These are phyloP conservation scores for Agapostemon virescens DNA, from an alignment of 2,888 invertebrate species.

Conservation along the genomic window DNA sequence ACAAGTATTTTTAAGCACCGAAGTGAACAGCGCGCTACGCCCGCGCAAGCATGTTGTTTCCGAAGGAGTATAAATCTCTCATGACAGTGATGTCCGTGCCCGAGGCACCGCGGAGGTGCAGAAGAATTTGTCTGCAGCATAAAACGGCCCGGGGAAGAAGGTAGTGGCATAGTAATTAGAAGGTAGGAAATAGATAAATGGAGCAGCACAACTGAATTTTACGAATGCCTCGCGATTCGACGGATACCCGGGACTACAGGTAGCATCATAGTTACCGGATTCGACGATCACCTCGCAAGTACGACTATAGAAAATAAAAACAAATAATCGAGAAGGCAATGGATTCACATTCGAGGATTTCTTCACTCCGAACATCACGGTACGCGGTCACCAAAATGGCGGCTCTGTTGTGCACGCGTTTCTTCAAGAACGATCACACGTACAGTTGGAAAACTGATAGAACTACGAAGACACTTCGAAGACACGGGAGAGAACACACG, in stretches of 20 bases:
- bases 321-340: no score
- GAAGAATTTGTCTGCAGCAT: constrained; percentile 57
- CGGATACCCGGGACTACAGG: background rate
- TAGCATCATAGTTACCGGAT: background rate
- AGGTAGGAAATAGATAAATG: constrained; percentile 59
- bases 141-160: constrained; percentile 45
- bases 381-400: constrained; percentile 65
- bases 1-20: constrained; percentile 50
- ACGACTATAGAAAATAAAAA: background rate
- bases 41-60: constrained; percentile 54
- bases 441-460: background rate
- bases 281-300: background rate
- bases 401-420: constrained; percentile 40
- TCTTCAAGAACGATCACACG: constrained; percentile 36
- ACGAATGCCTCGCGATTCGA: background rate
- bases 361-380: constrained; percentile 14
- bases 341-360: background rate
- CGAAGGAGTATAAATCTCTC: constrained; percentile 73
- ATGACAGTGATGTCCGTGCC: constrained; percentile 74
- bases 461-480: background rate
- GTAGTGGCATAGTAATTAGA: constrained; percentile 61
- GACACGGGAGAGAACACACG: background rate
- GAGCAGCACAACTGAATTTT: background rate
- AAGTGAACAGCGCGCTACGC: constrained; percentile 51
- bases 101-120: constrained; percentile 55